phyloP scores from a whole-genome alignment of 2,888 invertebrate species.

The Tenodera sinensis region DNA sequence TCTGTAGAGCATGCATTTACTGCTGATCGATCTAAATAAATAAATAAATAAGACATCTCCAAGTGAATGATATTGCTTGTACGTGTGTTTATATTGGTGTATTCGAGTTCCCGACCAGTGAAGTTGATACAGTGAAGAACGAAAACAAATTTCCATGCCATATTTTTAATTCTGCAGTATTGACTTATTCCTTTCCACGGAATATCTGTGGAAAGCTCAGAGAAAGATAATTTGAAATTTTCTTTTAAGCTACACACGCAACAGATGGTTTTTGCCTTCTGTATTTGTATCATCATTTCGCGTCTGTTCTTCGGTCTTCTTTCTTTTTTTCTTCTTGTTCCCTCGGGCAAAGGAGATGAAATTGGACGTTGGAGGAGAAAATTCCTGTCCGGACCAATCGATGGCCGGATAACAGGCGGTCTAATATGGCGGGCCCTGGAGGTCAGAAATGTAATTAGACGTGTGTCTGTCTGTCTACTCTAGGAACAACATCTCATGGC shows the following conservation, averaged over 20 bases:
- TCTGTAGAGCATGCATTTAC: too few relatives aligned
- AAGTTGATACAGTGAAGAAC: too few relatives aligned
- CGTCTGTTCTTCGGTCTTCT: background rate
- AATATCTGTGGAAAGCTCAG: background rate
- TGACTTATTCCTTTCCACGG: too few relatives aligned
- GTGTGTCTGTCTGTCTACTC: background rate
- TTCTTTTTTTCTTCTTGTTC: background rate
- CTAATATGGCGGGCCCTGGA: background rate
- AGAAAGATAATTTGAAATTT: background rate
- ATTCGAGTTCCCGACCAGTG: too few relatives aligned
- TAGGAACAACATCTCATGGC: background rate
- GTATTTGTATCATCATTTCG: background rate
- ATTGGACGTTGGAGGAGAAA: background rate
- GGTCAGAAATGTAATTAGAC: background rate
- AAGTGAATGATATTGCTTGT: too few relatives aligned
- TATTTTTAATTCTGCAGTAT: too few relatives aligned
- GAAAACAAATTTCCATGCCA: too few relatives aligned
- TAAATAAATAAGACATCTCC: too few relatives aligned
- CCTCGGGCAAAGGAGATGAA: background rate
- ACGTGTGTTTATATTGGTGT: too few relatives aligned
- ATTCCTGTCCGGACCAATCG: background rate
- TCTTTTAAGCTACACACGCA: background rate
- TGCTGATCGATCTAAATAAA: too few relatives aligned
- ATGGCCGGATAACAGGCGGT: background rate
- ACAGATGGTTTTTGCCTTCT: background rate